phyloP scores from a whole-genome alignment of 23 tunicate species.

The Oikopleura albicans region DNA sequence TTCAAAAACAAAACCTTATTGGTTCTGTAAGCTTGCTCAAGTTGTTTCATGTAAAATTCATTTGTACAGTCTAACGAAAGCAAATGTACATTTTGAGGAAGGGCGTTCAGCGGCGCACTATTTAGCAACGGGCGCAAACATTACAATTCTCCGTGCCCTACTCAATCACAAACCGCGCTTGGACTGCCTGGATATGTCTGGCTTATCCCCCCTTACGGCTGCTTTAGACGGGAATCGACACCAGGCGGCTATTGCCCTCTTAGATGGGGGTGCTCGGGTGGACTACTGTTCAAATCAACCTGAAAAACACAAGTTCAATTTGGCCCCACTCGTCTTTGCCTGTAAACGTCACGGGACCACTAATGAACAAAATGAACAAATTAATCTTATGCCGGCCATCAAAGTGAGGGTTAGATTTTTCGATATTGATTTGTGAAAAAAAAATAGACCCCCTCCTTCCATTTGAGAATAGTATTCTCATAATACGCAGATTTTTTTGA shows the following conservation, averaged over 20 bases:
- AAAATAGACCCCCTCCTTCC: too few relatives aligned
- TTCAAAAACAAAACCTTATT: too few relatives aligned
- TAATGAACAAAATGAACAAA: too few relatives aligned
- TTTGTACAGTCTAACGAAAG: too few relatives aligned
- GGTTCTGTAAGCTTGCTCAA: too few relatives aligned
- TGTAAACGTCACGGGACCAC: conserved; percentile 70
- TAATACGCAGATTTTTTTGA: too few relatives aligned
- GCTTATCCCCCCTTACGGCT: conserved; percentile 60
- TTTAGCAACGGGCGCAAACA: conserved; percentile 41
- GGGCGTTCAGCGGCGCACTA: conserved; percentile 81
- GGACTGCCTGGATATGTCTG: conserved; percentile 47
- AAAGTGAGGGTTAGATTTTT: too few relatives aligned
- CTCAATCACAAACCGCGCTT: conserved; percentile 63
- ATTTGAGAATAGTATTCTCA: too few relatives aligned
- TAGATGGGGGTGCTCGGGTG: conserved; percentile 73
- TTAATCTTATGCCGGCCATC: conserved; percentile 68
- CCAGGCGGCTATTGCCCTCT: conserved; percentile 55
- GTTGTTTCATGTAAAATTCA: too few relatives aligned
- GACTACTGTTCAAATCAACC: conserved; percentile 50
- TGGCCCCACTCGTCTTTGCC: conserved; percentile 83
- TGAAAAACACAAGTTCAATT: conserved; percentile 44
- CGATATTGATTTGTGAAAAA: too few relatives aligned
- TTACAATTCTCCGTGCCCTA: conserved; percentile 34
- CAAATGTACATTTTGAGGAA: conserved; percentile 34
- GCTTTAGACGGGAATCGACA: conserved; percentile 41